Evolutionary conservation across 2,113 vertebrate genomes (phyloP), one percentile per base, ranked within the genome.

Genomic region (Cardinalis cardinalis): DNA sequence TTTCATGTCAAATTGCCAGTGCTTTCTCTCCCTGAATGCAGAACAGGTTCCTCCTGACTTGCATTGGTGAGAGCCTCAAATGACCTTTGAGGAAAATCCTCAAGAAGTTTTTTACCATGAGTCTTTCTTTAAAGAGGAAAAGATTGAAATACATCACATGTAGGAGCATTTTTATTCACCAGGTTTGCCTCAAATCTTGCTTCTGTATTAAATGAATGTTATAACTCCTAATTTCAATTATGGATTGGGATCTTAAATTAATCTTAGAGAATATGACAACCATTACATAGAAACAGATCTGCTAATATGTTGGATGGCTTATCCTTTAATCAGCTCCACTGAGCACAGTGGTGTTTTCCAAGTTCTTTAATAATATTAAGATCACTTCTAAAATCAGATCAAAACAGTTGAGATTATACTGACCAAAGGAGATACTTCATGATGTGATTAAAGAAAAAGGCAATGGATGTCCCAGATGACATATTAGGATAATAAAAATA

Each of bases 31-130:
- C 13, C 18, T 83, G 69, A 36, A 80, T 52, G 13, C n/a, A 63
- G 40, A 73, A 55, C 0, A 2, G 2, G 1, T 80, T 93, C 29
- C 32, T 83, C 20, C 34, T 76, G 46, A 76, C 26, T 83, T 83
- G 34, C 14, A 66, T 23, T 68, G 49, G n/a, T 0, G 2, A 81
- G 2, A 70, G 2, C 4, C 18, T 23, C 68, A 84, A 74, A 83
- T 0, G 0, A 17, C 25, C 18, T 59, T 60, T 49, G 18, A 77
- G 12, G 16, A 70, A 70, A 70, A 3, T 51, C 4, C 11, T 80
- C 31, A 64, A 31, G 38, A 70, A 21, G 0, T 36, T 75, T 92
- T 77, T 11, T 1, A 16, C 7, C n/a, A 19, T 10, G 14, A 52
- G 5, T 20, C 18, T 68, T 56, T 25, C 40, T 89, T 91, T 38